Evolutionary conservation across 1,140 invertebrate species (phyloP).

Genomic region (Platyura marginata): DNA sequence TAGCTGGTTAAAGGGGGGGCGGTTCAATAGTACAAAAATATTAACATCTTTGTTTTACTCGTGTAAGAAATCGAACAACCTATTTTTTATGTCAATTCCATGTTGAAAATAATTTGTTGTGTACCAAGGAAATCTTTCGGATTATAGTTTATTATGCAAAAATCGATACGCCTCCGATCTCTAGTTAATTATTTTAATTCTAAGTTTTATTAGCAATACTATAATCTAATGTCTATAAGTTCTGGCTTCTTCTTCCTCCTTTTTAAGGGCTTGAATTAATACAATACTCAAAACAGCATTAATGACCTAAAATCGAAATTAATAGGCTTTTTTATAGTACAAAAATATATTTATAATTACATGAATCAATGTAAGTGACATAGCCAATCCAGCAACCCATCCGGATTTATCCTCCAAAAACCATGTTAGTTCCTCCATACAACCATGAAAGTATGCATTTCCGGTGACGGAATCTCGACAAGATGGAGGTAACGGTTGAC

Average conservation of each 20-base stretch:
- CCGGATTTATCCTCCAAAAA: conserved; percentile 62
- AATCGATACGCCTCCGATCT: too few species aligned
- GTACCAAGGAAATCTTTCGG: too few species aligned
- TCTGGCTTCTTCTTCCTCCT: conserved; percentile 42
- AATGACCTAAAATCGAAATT: conserved; percentile 29
- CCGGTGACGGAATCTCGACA: conserved; percentile 74
- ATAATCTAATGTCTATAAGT: conserved; percentile 25
- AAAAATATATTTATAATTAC: conserved; percentile 30
- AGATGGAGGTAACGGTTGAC: conserved; percentile 57
- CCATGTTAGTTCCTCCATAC: conserved; percentile 68
- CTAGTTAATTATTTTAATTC: too few species aligned
- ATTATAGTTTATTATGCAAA: too few species aligned
- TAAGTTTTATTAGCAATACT: too few species aligned
- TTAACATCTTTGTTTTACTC: too few species aligned
- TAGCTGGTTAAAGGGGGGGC: too few species aligned
- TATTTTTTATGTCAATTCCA: too few species aligned
- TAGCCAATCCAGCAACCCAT: conserved; percentile 62
- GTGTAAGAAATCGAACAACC: too few species aligned
- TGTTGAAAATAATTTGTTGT: too few species aligned
- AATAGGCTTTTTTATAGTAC: conserved; percentile 5
- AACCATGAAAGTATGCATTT: conserved; percentile 72
- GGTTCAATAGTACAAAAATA: too few species aligned
- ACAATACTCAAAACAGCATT: conserved; percentile 43
- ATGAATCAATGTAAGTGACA: conserved; percentile 50
- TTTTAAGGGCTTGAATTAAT: conserved; percentile 47